phyloP scores from a whole-genome alignment of 2,888 invertebrate genomes.

The Cyclophora albipunctata region DNA sequence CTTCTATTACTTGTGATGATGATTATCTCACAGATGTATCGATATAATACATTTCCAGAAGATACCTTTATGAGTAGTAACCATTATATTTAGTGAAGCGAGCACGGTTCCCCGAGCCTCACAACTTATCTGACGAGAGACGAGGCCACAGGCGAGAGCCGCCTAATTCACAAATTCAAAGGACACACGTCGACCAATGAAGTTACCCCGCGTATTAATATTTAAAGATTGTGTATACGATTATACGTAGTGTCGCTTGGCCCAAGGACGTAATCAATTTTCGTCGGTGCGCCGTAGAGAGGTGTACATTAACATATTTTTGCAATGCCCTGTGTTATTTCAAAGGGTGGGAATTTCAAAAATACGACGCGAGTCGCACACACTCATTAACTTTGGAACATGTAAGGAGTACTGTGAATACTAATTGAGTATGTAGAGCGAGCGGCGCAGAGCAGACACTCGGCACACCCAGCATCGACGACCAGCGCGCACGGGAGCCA shows the following conservation, averaged over 20 bases:
- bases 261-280: conserved; percentile 24
- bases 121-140: too few relatives aligned
- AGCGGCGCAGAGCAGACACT: conserved; percentile 33
- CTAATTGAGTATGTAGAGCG: conserved; percentile 55
- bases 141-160: too few relatives aligned
- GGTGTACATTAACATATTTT: conserved; percentile 64
- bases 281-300: conserved; percentile 6
- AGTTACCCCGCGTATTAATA: conserved; percentile 16
- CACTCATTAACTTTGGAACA: conserved; percentile 70
- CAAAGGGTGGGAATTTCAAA: conserved; percentile 67
- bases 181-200: neutral
- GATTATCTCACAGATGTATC: too few relatives aligned
- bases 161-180: too few relatives aligned
- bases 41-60: too few relatives aligned
- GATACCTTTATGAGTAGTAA: too few relatives aligned
- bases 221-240: conserved; percentile 20
- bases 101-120: too few relatives aligned
- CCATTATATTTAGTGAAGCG: too few relatives aligned
- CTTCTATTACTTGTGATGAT: too few relatives aligned
- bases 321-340: conserved; percentile 51
- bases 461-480: conserved; percentile 15
- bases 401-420: conserved; percentile 65
- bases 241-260: conserved; percentile 13
- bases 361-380: conserved; percentile 55
- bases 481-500: neutral